phyloP scores from a whole-genome alignment of 2,113 vertebrate genomes.

The Sphyrna mokarran region DNA sequence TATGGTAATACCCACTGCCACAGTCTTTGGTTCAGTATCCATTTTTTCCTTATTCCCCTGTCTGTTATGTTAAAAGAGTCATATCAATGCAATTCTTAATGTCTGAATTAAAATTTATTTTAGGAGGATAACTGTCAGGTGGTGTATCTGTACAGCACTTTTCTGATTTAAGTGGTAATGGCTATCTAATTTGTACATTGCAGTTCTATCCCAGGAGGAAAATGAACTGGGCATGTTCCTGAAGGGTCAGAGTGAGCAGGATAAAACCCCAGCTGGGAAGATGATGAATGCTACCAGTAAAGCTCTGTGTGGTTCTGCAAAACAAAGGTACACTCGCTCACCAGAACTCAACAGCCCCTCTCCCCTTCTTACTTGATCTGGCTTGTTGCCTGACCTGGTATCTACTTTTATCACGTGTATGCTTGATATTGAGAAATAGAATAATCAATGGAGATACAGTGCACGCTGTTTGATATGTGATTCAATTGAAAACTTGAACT shows the following conservation, averaged over 20 bases:
- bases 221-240: slow-evolving; percentile 73
- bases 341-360: background rate
- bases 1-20: background rate
- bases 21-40: background rate
- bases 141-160: background rate
- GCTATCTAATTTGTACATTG: slow-evolving; percentile 42
- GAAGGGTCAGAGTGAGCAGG: slow-evolving; percentile 65
- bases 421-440: background rate
- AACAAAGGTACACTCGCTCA: slow-evolving; percentile 60
- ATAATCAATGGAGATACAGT: background rate
- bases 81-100: slow-evolving; percentile 6
- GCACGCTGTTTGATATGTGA: background rate
- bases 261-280: slow-evolving; percentile 63
- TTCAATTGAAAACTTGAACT: background rate
- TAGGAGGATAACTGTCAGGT: background rate
- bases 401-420: background rate
- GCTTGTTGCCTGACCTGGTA: background rate
- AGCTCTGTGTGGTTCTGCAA: slow-evolving; percentile 66
- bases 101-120: background rate
- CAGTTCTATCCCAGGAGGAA: slow-evolving; percentile 70
- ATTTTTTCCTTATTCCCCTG: background rate
- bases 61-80: background rate
- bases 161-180: background rate
- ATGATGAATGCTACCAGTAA: slow-evolving; percentile 75
- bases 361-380: background rate